A percentile compares a stretch with the other conserved stretches of the same genome.
Evolutionary conservation across 2,888 invertebrate genomes (phyloP).

Genomic region (Xestia c-nigrum): DNA sequence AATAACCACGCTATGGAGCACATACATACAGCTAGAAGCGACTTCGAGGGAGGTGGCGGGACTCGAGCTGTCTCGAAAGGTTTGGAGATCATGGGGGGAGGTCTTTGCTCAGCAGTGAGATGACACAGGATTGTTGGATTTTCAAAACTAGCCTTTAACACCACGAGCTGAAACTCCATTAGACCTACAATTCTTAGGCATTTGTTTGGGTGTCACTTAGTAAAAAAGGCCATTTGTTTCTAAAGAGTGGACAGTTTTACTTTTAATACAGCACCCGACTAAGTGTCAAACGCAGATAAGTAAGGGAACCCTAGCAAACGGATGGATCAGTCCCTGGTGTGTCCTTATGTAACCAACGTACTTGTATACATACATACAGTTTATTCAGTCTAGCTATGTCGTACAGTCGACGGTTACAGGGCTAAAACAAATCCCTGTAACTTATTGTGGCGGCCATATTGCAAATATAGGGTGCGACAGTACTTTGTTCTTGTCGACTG

Average conservation of each 20-base stretch:
- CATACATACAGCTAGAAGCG: too few species aligned
- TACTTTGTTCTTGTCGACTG: slow-evolving; percentile 50
- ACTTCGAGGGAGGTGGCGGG: too few species aligned
- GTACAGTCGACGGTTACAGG: slow-evolving; percentile 7
- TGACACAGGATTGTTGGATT: too few species aligned
- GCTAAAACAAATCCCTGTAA: slow-evolving; percentile 45
- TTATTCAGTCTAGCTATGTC: slow-evolving; percentile 6
- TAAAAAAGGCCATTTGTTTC: not conserved
- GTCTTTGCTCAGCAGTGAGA: too few species aligned
- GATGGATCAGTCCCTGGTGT: slow-evolving; percentile 21
- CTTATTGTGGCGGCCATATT: slow-evolving; percentile 44
- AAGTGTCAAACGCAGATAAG: slow-evolving; percentile 13
- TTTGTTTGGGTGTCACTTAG: not conserved
- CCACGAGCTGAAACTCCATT: too few species aligned
- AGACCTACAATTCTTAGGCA: too few species aligned
- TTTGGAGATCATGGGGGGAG: too few species aligned
- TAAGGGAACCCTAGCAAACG: slow-evolving; percentile 2
- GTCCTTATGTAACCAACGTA: slow-evolving; percentile 6
- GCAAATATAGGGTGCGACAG: slow-evolving; percentile 45
- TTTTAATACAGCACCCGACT: not conserved
- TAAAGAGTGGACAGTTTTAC: not conserved
- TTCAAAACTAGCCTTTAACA: too few species aligned
- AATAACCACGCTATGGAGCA: too few species aligned
- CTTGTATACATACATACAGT: not conserved
- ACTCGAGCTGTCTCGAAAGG: too few species aligned